Evolutionary conservation across 2,113 vertebrate genomes (phyloP).

Genomic region (Scytalopus superciliaris): DNA sequence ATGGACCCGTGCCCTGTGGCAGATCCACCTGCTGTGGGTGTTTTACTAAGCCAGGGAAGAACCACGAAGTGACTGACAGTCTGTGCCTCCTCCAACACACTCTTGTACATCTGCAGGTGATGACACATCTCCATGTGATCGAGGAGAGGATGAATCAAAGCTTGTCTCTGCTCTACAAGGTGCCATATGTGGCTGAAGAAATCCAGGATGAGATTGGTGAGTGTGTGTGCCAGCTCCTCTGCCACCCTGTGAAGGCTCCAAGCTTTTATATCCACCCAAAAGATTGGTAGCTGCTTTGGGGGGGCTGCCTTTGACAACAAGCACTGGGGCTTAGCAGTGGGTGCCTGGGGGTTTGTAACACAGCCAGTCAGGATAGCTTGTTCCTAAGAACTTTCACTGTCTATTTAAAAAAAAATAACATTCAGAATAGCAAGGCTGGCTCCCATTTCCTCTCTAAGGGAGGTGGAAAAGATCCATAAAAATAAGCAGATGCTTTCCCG

Average conservation of each 20-base stretch:
- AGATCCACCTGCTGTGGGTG: neutral
- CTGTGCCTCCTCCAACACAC: neutral
- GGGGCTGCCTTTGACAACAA: neutral
- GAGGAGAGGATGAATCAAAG: constrained; percentile 99
- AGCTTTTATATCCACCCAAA: neutral
- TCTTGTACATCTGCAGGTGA: constrained; percentile 79
- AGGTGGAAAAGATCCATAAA: neutral
- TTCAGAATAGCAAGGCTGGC: neutral
- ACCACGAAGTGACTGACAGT: neutral
- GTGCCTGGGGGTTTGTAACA: neutral
- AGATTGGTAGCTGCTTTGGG: neutral
- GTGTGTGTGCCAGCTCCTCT: constrained; percentile 33
- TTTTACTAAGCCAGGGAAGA: neutral
- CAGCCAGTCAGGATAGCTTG: neutral
- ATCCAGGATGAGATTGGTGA: constrained; percentile 95
- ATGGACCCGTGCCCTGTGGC: neutral
- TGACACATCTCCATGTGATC: constrained; percentile 98
- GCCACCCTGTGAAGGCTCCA: neutral
- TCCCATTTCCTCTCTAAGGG: neutral
- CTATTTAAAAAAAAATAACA: accelerated
- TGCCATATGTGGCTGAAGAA: constrained; percentile 93
- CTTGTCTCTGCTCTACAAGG: constrained; percentile 95
- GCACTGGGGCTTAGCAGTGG: neutral
- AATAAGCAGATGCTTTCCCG: neutral
- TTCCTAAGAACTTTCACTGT: neutral